Percentiles rank a stretch among this genome's conserved stretches.
Conservation (phyloP, 1,140 invertebrate genomes). For the Cydia pomonella region DNA sequence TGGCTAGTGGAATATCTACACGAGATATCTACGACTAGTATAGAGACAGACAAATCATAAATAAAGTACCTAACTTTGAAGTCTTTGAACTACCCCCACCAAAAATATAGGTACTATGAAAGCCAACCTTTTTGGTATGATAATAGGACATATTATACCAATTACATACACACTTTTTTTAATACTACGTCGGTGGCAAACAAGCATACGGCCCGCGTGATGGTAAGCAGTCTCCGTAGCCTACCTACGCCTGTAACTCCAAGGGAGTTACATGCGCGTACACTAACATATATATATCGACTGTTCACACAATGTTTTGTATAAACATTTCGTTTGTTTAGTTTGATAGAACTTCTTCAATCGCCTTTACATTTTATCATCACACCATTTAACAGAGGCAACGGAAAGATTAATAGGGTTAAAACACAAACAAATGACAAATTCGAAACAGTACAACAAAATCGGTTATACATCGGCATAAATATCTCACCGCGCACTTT, state of each 20-base stretch:
- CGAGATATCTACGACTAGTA: neutral
- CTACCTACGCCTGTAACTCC: no score
- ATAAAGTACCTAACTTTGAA: neutral
- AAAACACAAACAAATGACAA: neutral
- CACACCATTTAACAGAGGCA: neutral
- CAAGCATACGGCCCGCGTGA: no score
- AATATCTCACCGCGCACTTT: no score
- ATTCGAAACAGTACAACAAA: neutral
- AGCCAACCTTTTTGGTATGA: neutral
- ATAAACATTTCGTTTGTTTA: no score
- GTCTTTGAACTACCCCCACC: neutral
- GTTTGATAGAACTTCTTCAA: neutral
- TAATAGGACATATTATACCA: neutral
- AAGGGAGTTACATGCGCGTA: no score
- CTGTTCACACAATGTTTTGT: neutral
- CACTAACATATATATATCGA: no score
- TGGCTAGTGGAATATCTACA: neutral
- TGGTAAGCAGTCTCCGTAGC: no score
- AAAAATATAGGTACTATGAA: conserved; percentile 7
- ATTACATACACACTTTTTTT: neutral
- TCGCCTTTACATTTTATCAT: neutral
- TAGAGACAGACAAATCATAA: neutral
- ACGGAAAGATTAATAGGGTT: neutral
- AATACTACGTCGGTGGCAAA: no score
- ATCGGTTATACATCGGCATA: no score